These are phyloP conservation scores for Leptinotarsa undecemlineata DNA, from an alignment of 1,140 invertebrate genomes.

Conservation along the genomic window DNA sequence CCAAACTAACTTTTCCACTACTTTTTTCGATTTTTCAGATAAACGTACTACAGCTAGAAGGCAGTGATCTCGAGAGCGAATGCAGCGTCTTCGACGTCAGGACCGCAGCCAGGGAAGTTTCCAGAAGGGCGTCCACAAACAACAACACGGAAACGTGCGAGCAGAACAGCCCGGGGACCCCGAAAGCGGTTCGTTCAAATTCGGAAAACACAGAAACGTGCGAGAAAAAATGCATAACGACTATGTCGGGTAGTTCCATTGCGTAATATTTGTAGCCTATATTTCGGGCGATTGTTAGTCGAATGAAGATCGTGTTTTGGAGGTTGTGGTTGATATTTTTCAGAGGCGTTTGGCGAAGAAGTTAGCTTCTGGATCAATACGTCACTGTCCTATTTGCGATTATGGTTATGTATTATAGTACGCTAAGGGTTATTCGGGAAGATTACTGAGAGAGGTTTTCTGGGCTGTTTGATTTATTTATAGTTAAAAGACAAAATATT, in stretches of 20 bases:
- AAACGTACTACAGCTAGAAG: conserved; percentile 55
- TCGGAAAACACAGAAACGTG: conserved; percentile 55
- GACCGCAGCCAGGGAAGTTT: conserved; percentile 54
- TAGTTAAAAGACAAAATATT: neutral
- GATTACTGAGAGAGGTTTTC: neutral
- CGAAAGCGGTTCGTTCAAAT: conserved; percentile 53
- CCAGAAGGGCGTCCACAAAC: conserved; percentile 55
- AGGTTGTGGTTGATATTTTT: neutral
- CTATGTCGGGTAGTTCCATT: conserved; percentile 70
- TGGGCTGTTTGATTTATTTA: neutral
- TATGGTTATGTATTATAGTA: conserved; percentile 9
- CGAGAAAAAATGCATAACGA: conserved; percentile 59
- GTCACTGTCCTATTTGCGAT: neutral
- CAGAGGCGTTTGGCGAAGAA: neutral
- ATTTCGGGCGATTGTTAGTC: neutral
- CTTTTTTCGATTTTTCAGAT: conserved; percentile 38
- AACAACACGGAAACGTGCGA: conserved; percentile 55
- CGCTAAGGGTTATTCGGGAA: neutral
- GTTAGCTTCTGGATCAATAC: neutral
- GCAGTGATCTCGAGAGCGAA: conserved; percentile 64
- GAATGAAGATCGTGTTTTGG: neutral
- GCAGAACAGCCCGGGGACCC: conserved; percentile 43
- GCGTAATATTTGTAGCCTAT: conserved; percentile 58
- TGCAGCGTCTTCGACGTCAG: conserved; percentile 65
- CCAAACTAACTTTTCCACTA: neutral